Evolutionary conservation across 2,113 vertebrate genomes (phyloP), one percentile per base, ranked within the genome.

Genomic region (Podarcis muralis): DNA sequence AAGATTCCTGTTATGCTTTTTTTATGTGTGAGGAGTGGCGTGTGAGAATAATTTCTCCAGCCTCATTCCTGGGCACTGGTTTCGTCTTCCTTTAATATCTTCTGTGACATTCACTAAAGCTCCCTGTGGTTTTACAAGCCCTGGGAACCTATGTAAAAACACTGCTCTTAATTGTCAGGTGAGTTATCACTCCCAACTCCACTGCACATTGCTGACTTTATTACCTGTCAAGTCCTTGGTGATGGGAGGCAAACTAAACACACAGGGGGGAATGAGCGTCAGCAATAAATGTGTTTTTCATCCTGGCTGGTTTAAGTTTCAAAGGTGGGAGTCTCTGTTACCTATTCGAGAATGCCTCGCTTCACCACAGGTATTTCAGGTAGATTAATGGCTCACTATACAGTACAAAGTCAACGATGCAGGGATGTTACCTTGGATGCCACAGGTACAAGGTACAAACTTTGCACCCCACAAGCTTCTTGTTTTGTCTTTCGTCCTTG

Each of bases 331-430:
- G 87, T 93, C 89, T 95, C 89, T 94, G 97, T 98, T 97, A 98
- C 96, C 96, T 96, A 97, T 97, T 97, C 93, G 94, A 97, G 93
- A 97, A 96, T 48, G 96, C 96, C 96, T 95, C 95, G 91, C 92
- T 95, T 96, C 93, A 83, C 92, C 90, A 86, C 96, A 97, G 97
- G 97, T 97, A 97, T 97, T 96, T 97, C 97, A 98, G 98, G 97
- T 98, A 97, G 97, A 98, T 98, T 97, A 97, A 97, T 92, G 97
- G 95, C 93, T 93, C 96, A 96, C 95, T 95, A 68, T 68, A 96
- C 88, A 93, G 3, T 48, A 92, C 18, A 90, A 95, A 93, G 90
- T 93, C 94, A 96, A 91, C 90, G 95, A 92, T 93, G 94, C 93
- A 71, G 89, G 88, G 6, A 86, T 81, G 95, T 96, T 96, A 96